phyloP scores from a whole-genome alignment of 2,888 invertebrate genomes.

The Macropis europaea region DNA sequence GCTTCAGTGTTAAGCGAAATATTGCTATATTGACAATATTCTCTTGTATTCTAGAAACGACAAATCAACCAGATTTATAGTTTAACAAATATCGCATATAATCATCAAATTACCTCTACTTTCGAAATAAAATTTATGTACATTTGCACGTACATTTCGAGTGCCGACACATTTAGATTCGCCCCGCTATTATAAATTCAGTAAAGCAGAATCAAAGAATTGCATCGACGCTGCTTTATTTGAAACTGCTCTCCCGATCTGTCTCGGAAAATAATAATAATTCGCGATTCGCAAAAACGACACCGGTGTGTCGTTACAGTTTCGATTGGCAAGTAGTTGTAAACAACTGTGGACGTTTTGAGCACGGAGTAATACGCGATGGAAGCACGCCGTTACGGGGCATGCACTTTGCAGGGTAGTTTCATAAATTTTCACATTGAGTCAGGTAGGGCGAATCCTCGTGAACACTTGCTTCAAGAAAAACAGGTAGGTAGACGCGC shows the following conservation, averaged over 20 bases:
- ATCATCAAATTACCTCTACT: too few species aligned
- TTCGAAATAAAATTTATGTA: too few species aligned
- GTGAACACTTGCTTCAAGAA: conserved; percentile 21
- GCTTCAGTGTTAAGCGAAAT: too few species aligned
- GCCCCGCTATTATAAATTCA: too few species aligned
- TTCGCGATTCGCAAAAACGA: not conserved
- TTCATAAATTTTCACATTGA: conserved; percentile 57
- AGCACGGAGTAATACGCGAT: conserved; percentile 9
- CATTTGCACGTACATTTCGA: too few species aligned
- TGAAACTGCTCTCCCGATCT: not conserved
- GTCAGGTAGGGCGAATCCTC: conserved; percentile 32
- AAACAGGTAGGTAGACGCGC: conserved; percentile 36
- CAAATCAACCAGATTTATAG: too few species aligned
- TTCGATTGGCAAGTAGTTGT: not conserved
- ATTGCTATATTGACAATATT: too few species aligned
- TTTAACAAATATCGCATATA: too few species aligned
- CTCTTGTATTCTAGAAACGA: too few species aligned
- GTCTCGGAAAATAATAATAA: not conserved
- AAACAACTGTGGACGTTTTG: conserved; percentile 1
- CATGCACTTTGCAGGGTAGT: conserved; percentile 49
- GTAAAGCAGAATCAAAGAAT: too few species aligned
- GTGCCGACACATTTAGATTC: too few species aligned
- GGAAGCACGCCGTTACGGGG: not conserved
- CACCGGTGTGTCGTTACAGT: not conserved
- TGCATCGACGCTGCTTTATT: not conserved